Evolutionary conservation across 2,888 invertebrate species (phyloP), one percentile per base, ranked within the genome.

Genomic region (Octonoba sinensis): DNA sequence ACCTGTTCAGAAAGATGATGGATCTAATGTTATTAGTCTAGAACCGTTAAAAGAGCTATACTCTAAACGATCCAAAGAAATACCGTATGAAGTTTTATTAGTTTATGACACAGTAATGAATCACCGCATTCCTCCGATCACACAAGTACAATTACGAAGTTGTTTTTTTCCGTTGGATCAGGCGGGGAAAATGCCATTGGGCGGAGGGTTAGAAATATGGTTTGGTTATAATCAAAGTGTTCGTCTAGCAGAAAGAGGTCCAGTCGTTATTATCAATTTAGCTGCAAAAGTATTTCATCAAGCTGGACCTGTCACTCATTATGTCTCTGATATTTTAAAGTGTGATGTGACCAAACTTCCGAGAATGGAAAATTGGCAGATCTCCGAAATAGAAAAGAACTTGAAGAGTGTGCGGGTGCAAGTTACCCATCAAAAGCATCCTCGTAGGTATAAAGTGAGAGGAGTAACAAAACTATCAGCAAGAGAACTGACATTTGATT

Each of bases 191-290:
- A 15, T 20, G 15, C 18, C n/a, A 18, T 36, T 70, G 8, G 47
- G 78, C n/a, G 49, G 44, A 13, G 78, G 78, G 20, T n/a, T 56
- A 24, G 66, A 71, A 24, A 57, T 78, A 18, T 71, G 64, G 78
- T 62, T 66, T 18, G 78, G 78, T 16, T 71, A 78, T 27, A 18
- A 64, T 51, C 71, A 78, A 18, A 78, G 44, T 66, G 59, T 78
- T 16, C 70, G 46, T 20, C 27, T 71, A 11, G 57, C 67, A 0
- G 24, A 78, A 54, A 36, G 18, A 18, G 47, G 54, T 3, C 78
- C 72, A 0, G 59, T 57, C 2, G 46, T 78, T 6, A 57, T 66
- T 20, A 57, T 78, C 20, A 66, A 78, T 46, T 65, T 56, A 54
- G 49, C 78, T 12, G 66, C 71, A 11, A 78, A 70, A 56, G 56